Conservation (phyloP, 2,888 invertebrate species). For the Lamproptera curius region DNA sequence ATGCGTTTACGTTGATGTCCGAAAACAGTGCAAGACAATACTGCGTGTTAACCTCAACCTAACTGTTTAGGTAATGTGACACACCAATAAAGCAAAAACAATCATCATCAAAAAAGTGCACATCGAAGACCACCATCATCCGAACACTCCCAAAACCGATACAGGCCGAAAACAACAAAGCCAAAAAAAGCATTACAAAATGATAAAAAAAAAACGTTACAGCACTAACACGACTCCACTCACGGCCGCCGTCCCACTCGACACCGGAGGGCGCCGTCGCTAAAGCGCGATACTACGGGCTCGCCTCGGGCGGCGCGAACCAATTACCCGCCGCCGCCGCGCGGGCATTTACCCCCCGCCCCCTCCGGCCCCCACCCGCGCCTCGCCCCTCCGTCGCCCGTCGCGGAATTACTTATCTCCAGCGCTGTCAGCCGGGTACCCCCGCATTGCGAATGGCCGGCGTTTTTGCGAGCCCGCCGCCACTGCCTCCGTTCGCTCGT, state of each 20-base stretch:
- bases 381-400: constrained; percentile 40
- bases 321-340: constrained; percentile 74
- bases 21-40: too few species aligned
- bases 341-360: constrained; percentile 66
- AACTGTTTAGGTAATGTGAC: too few species aligned
- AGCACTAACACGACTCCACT: constrained; percentile 41
- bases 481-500: too few species aligned
- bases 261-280: constrained; percentile 77
- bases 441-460: constrained; percentile 64
- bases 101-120: neutral
- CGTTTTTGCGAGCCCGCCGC: constrained; percentile 37
- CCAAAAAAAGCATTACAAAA: constrained; percentile 14
- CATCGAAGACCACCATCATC: too few species aligned
- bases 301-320: constrained; percentile 78
- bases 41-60: too few species aligned
- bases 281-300: constrained; percentile 78
- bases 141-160: too few species aligned
- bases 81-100: too few species aligned
- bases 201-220: constrained; percentile 28
- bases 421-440: constrained; percentile 60
- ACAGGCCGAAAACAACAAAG: neutral
- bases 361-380: constrained; percentile 29
- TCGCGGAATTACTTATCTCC: constrained; percentile 65
- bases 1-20: too few species aligned
- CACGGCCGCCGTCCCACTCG: constrained; percentile 46